phyloP scores from a whole-genome alignment of 2,113 vertebrate species.

The Megaceryle maxima region DNA sequence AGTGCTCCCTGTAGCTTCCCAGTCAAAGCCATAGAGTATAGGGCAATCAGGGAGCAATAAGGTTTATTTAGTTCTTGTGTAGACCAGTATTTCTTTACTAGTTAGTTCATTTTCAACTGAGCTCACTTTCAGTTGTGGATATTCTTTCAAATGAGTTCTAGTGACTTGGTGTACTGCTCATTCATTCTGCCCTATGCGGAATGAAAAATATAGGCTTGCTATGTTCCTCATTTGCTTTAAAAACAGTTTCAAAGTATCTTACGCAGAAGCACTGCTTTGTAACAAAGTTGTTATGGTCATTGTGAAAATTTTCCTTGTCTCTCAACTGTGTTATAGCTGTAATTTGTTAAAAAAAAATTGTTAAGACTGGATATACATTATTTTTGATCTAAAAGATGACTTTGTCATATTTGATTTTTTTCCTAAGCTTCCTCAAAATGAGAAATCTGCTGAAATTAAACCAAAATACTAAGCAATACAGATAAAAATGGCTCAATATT shows the following conservation, averaged over 20 bases:
- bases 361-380: not conserved
- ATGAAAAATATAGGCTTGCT: not conserved
- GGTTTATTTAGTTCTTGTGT: not conserved
- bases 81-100: not conserved
- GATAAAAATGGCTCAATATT: not conserved
- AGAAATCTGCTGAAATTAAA: not conserved
- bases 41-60: not conserved
- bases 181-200: not conserved
- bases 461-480: not conserved
- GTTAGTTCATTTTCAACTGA: not conserved
- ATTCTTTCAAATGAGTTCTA: not conserved
- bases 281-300: not conserved
- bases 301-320: not conserved
- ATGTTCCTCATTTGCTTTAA: not conserved
- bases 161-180: rapidly evolving
- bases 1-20: not conserved
- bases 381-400: not conserved
- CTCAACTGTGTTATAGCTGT: not conserved
- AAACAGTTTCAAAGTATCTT: not conserved
- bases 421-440: not conserved
- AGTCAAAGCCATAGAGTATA: not conserved
- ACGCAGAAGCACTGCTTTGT: not conserved
- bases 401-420: not conserved
- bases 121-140: not conserved
- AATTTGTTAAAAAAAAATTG: not conserved